Evolutionary conservation across 1,140 invertebrate genomes (phyloP).

Genomic region (Diplogasteroides magnus): DNA sequence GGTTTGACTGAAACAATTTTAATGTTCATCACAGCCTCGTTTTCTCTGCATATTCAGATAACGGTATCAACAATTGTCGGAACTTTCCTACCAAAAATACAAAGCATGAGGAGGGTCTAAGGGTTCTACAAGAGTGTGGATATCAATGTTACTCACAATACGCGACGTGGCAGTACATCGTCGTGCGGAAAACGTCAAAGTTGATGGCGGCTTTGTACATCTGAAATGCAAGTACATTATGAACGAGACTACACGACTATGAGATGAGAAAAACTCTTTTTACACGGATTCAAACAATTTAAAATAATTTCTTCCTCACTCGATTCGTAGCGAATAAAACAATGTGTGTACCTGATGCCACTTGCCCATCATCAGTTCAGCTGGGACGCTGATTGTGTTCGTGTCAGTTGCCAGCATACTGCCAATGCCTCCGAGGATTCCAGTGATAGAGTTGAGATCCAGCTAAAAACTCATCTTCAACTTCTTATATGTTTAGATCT

Average conservation of each 20-base stretch:
- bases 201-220: conserved; percentile 55
- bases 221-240: no score
- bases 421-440: conserved; percentile 49
- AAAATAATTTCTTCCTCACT: no score
- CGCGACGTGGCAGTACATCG: conserved; percentile 55
- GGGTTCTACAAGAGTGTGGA: no score
- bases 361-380: conserved; percentile 48
- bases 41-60: neutral
- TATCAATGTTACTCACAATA: conserved; percentile 49
- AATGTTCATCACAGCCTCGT: neutral
- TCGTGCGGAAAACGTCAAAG: conserved; percentile 52
- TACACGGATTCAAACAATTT: no score
- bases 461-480: conserved; percentile 36
- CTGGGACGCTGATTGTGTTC: conserved; percentile 52
- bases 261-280: no score
- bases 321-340: no score
- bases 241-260: no score
- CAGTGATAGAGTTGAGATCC: conserved; percentile 53
- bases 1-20: conserved; percentile 44
- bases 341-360: conserved; percentile 52
- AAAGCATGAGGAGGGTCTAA: no score
- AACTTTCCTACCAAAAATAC: no score
- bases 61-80: neutral
- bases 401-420: conserved; percentile 52
- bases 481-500: neutral